Conservation (phyloP, 1,140 invertebrate genomes). For the Anagrus nilaparvatae region DNA sequence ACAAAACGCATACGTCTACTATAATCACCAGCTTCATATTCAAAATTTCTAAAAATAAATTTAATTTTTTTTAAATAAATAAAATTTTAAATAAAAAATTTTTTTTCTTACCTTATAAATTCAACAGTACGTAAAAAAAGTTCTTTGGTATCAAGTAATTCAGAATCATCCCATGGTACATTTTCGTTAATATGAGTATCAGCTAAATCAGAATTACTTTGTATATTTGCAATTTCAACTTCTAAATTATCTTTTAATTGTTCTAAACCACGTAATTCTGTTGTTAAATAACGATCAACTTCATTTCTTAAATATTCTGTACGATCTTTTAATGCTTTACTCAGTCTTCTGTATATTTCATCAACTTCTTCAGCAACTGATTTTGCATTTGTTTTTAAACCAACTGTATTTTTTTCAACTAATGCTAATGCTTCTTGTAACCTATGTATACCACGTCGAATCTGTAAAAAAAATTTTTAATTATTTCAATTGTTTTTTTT, state of each 20-base stretch:
- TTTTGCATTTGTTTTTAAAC: slow-evolving; percentile 73
- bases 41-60: slow-evolving; percentile 60
- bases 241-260: slow-evolving; percentile 88
- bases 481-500: slow-evolving; percentile 4
- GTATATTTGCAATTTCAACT: slow-evolving; percentile 84
- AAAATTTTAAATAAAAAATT: neutral
- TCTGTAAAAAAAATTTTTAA: slow-evolving; percentile 31
- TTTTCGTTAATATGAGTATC: slow-evolving; percentile 86
- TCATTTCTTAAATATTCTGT: slow-evolving; percentile 80
- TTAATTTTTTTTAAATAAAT: neutral
- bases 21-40: slow-evolving; percentile 85
- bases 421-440: slow-evolving; percentile 73
- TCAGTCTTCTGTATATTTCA: slow-evolving; percentile 78
- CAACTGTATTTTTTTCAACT: slow-evolving; percentile 76
- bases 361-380: slow-evolving; percentile 86
- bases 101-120: slow-evolving; percentile 57
- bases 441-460: slow-evolving; percentile 72
- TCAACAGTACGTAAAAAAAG: slow-evolving; percentile 89
- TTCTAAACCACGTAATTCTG: slow-evolving; percentile 71
- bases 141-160: slow-evolving; percentile 87
- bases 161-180: slow-evolving; percentile 77
- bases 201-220: slow-evolving; percentile 91
- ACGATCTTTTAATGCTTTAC: slow-evolving; percentile 85
- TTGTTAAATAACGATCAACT: slow-evolving; percentile 76
- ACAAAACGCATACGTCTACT: slow-evolving; percentile 72